Percentiles rank a stretch among this genome's conserved stretches.
Evolutionary conservation across 2,797 vertebrate species (phyloP).

Genomic region (Anableps anableps): DNA sequence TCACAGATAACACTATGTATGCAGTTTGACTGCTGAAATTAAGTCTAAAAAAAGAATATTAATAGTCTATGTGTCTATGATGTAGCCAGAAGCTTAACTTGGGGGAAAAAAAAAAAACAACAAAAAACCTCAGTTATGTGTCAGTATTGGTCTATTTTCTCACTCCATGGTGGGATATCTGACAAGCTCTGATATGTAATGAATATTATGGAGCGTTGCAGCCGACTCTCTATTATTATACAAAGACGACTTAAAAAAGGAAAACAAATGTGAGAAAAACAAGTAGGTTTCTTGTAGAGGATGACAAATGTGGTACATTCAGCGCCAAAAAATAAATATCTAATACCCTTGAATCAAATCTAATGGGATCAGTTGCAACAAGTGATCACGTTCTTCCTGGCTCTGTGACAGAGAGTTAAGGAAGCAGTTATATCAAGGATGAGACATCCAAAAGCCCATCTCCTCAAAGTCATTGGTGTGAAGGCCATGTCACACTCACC

Average conservation of each 20-base stretch:
- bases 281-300: background rate
- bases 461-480: slow-evolving; percentile 66
- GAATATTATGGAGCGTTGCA: slow-evolving; percentile 15
- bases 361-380: slow-evolving; percentile 14
- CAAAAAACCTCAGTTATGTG: background rate
- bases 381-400: slow-evolving; percentile 12
- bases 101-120: background rate
- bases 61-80: background rate
- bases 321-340: slow-evolving; percentile 4
- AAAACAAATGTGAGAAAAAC: slow-evolving; percentile 18
- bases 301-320: background rate
- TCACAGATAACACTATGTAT: slow-evolving; percentile 27
- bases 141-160: slow-evolving; percentile 1
- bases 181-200: slow-evolving; percentile 22
- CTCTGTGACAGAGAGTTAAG: slow-evolving; percentile 55
- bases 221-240: background rate
- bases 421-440: slow-evolving; percentile 38
- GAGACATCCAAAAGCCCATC: slow-evolving; percentile 65
- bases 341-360: slow-evolving; percentile 26
- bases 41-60: background rate
- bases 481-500: slow-evolving; percentile 74
- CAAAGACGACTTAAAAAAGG: background rate
- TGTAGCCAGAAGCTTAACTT: background rate
- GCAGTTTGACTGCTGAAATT: slow-evolving; percentile 1
- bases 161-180: slow-evolving; percentile 21